Percentiles rank a stretch among this genome's conserved stretches.
Evolutionary conservation across 2,888 invertebrate genomes (phyloP).

Genomic region (Sinotaia quadrata): DNA sequence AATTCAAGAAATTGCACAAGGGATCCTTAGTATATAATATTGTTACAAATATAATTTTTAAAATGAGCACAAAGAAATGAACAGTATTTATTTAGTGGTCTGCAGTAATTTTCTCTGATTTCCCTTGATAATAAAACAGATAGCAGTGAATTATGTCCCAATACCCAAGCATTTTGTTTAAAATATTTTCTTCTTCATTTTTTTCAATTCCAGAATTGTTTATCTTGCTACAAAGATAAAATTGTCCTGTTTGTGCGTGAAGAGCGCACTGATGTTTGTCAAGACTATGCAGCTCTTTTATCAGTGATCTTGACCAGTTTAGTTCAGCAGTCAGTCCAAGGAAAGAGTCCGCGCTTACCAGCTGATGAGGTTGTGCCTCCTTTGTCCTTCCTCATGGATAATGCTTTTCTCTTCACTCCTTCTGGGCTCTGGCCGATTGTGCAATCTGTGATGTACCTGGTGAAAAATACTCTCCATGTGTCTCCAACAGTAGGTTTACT

Average conservation of each 20-base stretch:
- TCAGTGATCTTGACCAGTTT: slow-evolving; percentile 45
- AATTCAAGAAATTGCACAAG: no score
- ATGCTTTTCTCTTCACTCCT: slow-evolving; percentile 50
- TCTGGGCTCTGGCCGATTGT: slow-evolving; percentile 49
- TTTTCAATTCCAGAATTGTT: slow-evolving; percentile 47
- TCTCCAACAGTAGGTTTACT: slow-evolving; percentile 54
- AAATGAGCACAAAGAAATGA: no score
- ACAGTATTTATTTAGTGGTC: no score
- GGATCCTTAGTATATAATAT: no score
- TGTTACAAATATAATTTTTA: no score
- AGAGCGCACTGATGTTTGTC: slow-evolving; percentile 56
- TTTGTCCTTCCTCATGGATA: slow-evolving; percentile 59
- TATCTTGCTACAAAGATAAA: slow-evolving; percentile 46
- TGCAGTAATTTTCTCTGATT: no score
- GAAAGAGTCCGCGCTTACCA: slow-evolving; percentile 2
- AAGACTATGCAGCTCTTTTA: slow-evolving; percentile 55
- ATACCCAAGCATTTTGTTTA: no score
- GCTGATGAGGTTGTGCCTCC: slow-evolving; percentile 32
- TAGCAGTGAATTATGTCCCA: no score
- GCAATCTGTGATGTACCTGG: slow-evolving; percentile 45
- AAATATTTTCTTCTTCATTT: no score
- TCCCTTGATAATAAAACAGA: no score
- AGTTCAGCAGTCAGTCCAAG: slow-evolving; percentile 2
- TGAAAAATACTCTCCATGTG: slow-evolving; percentile 46
- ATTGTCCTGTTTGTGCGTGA: slow-evolving; percentile 45